These are phyloP conservation scores for Conger conger DNA, from an alignment of 2,113 vertebrate species.

Conservation along the genomic window DNA sequence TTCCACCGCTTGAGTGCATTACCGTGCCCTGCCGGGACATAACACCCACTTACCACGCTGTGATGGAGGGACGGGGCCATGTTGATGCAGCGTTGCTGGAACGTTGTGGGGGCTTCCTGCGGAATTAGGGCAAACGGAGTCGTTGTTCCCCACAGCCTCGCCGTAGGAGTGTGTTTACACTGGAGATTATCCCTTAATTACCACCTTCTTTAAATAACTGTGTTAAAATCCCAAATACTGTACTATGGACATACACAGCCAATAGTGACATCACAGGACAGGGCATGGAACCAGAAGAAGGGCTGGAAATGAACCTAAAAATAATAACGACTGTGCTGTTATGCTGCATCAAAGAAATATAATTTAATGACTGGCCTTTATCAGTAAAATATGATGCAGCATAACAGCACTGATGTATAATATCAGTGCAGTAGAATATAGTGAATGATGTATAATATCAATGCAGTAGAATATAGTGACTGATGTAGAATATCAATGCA, in stretches of 20 bases:
- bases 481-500: no score
- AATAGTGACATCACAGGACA: background rate
- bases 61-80: background rate
- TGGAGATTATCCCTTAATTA: slow-evolving; percentile 4
- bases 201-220: background rate
- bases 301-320: background rate
- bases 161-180: slow-evolving; percentile 2
- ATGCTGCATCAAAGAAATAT: no score
- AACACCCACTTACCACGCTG: background rate
- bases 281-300: background rate
- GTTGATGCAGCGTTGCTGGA: background rate
- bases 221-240: slow-evolving; percentile 1
- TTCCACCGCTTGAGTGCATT: background rate
- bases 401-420: no score
- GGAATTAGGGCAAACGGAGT: background rate
- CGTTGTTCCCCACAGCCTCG: background rate
- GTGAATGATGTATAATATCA: background rate
- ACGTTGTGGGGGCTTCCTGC: background rate
- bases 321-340: background rate
- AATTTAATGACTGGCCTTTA: no score
- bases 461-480: no score
- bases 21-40: background rate
- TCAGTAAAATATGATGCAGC: no score
- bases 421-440: background rate
- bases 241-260: background rate